phyloP scores from a whole-genome alignment of 2,113 vertebrate species.

The Cettia cetti region DNA sequence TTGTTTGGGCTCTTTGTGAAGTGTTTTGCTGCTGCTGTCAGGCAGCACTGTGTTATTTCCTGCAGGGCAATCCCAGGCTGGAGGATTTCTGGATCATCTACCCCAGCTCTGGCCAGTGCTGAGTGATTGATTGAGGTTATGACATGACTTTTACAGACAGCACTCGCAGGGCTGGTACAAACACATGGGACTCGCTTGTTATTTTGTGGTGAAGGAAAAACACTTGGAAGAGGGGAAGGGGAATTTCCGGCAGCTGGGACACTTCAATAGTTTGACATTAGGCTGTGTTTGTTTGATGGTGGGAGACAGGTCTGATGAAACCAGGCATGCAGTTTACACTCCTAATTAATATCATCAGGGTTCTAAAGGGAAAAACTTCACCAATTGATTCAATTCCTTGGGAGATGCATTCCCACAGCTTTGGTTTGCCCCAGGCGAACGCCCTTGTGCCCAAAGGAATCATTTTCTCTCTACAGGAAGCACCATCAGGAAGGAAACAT shows the following conservation, averaged over 20 bases:
- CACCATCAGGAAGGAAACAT: not conserved
- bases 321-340: not conserved
- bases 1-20: not conserved
- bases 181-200: constrained; percentile 8
- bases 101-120: not conserved
- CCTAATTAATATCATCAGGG: not conserved
- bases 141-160: constrained; percentile 52
- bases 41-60: constrained; percentile 9
- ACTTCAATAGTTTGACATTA: not conserved
- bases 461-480: not conserved
- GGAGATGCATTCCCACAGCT: not conserved
- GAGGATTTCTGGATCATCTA: constrained; percentile 55
- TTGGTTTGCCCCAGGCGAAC: not conserved
- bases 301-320: constrained; percentile 30
- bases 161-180: not conserved
- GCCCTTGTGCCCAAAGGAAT: not conserved
- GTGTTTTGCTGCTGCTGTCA: constrained; percentile 17
- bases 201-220: constrained; percentile 30
- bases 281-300: constrained; percentile 10
- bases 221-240: not conserved
- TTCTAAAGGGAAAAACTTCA: not conserved
- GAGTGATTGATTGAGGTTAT: constrained; percentile 57
- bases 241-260: constrained; percentile 29
- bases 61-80: constrained; percentile 5
- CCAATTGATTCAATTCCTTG: not conserved